Evolutionary conservation across 2,888 invertebrate species (phyloP).

Genomic region (Thelaira solivaga): DNA sequence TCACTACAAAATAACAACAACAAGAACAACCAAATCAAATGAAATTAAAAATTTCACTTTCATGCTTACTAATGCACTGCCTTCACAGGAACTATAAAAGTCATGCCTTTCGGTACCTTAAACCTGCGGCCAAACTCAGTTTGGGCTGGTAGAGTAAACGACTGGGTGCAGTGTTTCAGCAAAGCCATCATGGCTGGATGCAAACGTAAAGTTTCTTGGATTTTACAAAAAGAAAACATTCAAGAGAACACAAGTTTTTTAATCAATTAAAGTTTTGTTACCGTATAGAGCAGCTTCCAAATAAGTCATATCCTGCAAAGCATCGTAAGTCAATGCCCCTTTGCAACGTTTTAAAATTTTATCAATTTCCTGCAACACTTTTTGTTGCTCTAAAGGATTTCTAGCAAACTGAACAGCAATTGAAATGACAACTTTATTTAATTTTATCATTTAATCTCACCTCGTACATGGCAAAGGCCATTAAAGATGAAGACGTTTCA

Average conservation of each 20-base stretch:
- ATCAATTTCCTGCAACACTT: conserved; percentile 67
- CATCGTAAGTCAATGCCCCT: conserved; percentile 63
- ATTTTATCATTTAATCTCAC: conserved; percentile 42
- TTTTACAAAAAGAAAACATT: neutral
- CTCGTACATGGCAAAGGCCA: conserved; percentile 70
- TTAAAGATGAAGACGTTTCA: conserved; percentile 70
- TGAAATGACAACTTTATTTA: neutral
- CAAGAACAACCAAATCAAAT: neutral
- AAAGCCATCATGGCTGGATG: conserved; percentile 70
- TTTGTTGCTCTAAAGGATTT: conserved; percentile 64
- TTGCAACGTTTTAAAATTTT: conserved; percentile 61
- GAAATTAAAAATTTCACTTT: neutral
- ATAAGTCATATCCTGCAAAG: conserved; percentile 66
- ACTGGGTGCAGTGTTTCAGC: conserved; percentile 68
- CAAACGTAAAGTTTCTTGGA: conserved; percentile 68
- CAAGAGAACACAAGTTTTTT: neutral
- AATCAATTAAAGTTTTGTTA: conserved; percentile 4
- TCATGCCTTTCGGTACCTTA: conserved; percentile 63
- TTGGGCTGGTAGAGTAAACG: conserved; percentile 66
- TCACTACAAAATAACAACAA: conserved; percentile 62
- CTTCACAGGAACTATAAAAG: conserved; percentile 69
- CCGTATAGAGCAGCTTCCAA: conserved; percentile 68
- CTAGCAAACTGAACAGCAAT: conserved; percentile 59
- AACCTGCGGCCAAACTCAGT: conserved; percentile 8
- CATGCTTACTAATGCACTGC: conserved; percentile 69